These are phyloP conservation scores for Varanus komodoensis DNA, from an alignment of 2,113 vertebrate genomes.

Conservation along the genomic window DNA sequence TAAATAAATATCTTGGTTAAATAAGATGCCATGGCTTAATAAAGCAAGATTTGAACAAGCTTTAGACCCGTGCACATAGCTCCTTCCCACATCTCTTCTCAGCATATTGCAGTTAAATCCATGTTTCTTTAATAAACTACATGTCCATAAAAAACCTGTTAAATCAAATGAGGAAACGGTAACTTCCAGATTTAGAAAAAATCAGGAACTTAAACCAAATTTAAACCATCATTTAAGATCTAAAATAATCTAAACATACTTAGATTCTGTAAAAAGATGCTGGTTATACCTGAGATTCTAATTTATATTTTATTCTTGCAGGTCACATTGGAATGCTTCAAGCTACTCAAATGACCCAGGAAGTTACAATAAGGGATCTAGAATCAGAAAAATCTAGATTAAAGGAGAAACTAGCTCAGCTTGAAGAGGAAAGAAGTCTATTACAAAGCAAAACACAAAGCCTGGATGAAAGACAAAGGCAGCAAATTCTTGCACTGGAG, in stretches of 20 bases:
- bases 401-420: slow-evolving; percentile 90
- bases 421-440: slow-evolving; percentile 92
- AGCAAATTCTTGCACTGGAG: slow-evolving; percentile 91
- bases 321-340: slow-evolving; percentile 98
- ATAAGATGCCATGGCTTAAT: neutral
- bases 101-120: neutral
- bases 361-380: slow-evolving; percentile 95
- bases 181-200: neutral
- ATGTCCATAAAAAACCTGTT: neutral
- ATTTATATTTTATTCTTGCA: slow-evolving; percentile 67
- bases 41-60: neutral
- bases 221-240: neutral
- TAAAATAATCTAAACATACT: neutral
- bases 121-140: neutral
- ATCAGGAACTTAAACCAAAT: neutral
- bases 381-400: slow-evolving; percentile 94
- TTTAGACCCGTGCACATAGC: neutral
- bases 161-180: neutral
- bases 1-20: neutral
- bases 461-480: slow-evolving; percentile 91
- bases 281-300: slow-evolving; percentile 29
- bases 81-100: neutral
- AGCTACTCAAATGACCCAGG: slow-evolving; percentile 97
- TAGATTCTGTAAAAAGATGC: neutral
- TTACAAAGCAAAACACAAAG: slow-evolving; percentile 90